These are phyloP conservation scores for Kryptolebias ocellatus DNA, from an alignment of 2,797 vertebrate species.

Conservation along the genomic window DNA sequence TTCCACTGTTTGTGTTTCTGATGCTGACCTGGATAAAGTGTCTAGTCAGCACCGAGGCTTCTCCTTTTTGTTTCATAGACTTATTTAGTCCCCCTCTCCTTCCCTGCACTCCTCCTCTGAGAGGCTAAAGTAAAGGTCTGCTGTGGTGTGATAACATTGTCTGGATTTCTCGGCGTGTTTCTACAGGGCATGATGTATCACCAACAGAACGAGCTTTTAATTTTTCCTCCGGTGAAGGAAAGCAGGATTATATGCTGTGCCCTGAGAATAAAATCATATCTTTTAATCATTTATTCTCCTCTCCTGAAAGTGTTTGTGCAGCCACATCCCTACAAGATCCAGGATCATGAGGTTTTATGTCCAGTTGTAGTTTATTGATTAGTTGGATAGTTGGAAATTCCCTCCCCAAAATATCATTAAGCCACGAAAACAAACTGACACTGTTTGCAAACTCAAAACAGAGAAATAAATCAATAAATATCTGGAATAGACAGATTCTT, in stretches of 20 bases:
- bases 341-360: too few species aligned
- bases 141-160: slow-evolving; percentile 40
- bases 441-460: too few species aligned
- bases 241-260: background rate
- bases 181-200: background rate
- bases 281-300: background rate
- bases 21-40: slow-evolving; percentile 56
- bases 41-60: slow-evolving; percentile 38
- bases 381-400: too few species aligned
- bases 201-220: slow-evolving; percentile 1
- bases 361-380: too few species aligned
- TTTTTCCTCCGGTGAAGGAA: slow-evolving; percentile 7
- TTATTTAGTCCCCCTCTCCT: slow-evolving; percentile 1
- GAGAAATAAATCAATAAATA: too few species aligned
- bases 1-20: slow-evolving; percentile 39
- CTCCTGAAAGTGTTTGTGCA: background rate
- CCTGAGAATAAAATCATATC: background rate
- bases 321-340: background rate
- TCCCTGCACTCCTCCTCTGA: slow-evolving; percentile 29
- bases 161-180: slow-evolving; percentile 5
- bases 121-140: slow-evolving; percentile 27
- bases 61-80: slow-evolving; percentile 31
- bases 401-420: too few species aligned
- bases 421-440: too few species aligned
- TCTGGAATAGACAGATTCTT: too few species aligned